Evolutionary conservation across 2,888 invertebrate species (phyloP).

Genomic region (Sepiola atlantica): DNA sequence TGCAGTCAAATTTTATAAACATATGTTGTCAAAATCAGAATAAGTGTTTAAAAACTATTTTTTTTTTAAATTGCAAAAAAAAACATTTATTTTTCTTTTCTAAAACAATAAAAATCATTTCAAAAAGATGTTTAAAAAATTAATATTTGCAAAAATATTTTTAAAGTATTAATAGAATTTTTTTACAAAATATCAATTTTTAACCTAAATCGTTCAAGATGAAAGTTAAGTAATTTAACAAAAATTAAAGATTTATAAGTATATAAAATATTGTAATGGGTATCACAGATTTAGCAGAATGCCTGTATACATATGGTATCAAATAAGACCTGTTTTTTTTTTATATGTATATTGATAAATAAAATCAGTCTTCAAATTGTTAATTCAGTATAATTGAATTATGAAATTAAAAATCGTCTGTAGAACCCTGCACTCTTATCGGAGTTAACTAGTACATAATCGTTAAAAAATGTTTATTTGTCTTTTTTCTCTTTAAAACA

Average conservation of each 20-base stretch:
- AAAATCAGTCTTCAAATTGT: too few relatives aligned
- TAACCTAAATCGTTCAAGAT: not conserved
- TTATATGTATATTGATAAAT: too few relatives aligned
- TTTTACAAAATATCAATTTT: not conserved
- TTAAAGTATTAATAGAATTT: not conserved
- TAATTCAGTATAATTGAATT: too few relatives aligned
- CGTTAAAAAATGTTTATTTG: not conserved
- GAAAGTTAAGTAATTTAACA: not conserved
- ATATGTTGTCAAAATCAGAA: too few relatives aligned
- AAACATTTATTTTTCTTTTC: too few relatives aligned
- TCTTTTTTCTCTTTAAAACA: too few relatives aligned
- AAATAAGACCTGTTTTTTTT: not conserved
- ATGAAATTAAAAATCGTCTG: not conserved
- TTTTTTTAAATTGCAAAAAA: too few relatives aligned
- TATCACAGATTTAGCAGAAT: not conserved
- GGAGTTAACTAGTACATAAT: not conserved
- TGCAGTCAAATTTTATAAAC: too few relatives aligned
- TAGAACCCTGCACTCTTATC: not conserved
- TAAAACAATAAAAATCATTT: too few relatives aligned
- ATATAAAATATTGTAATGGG: not conserved
- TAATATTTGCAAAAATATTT: too few relatives aligned
- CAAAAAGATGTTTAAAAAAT: too few relatives aligned
- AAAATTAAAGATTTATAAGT: not conserved
- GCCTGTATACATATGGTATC: not conserved
- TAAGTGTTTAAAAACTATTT: too few relatives aligned